Conservation (phyloP, 2,888 invertebrate species). For the Carabus problematicus region DNA sequence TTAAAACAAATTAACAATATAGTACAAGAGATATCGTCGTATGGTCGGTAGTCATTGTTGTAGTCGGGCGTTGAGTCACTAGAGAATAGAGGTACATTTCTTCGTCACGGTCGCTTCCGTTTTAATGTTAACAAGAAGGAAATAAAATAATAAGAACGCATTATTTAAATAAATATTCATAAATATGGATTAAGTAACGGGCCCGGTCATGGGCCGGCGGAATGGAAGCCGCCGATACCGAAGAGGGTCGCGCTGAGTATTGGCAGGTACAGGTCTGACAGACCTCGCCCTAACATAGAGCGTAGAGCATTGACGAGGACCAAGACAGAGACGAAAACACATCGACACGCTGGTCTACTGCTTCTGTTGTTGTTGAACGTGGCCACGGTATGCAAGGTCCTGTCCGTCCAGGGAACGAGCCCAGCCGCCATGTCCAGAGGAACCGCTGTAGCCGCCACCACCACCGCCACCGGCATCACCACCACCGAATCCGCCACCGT, state of each 20-base stretch:
- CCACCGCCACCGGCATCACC: constrained; percentile 66
- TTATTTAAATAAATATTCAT: constrained; percentile 41
- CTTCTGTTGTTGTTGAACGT: constrained; percentile 67
- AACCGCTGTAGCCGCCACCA: constrained; percentile 61
- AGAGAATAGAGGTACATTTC: constrained; percentile 39
- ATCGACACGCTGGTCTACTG: constrained; percentile 57
- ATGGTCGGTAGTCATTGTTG: constrained; percentile 15
- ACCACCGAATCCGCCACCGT: constrained; percentile 62
- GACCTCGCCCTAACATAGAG: constrained; percentile 15
- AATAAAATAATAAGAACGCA: constrained; percentile 39
- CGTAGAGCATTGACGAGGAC: constrained; percentile 5
- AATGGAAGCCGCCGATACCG: constrained; percentile 27
- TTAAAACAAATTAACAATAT: constrained; percentile 43
- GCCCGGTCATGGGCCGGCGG: constrained; percentile 20
- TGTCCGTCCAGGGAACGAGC: constrained; percentile 79
- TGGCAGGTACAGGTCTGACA: constrained; percentile 58
- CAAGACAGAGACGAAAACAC: neutral
- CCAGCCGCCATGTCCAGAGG: constrained; percentile 74
- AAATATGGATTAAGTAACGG: constrained; percentile 37
- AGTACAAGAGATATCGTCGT: constrained; percentile 40
- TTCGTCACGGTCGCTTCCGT: constrained; percentile 32
- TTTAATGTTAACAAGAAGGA: constrained; percentile 38
- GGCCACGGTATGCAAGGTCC: constrained; percentile 80
- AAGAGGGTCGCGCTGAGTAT: constrained; percentile 52
- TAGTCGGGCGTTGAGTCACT: constrained; percentile 33